Conservation (phyloP, 2,113 vertebrate species). For the Chionis minor region DNA sequence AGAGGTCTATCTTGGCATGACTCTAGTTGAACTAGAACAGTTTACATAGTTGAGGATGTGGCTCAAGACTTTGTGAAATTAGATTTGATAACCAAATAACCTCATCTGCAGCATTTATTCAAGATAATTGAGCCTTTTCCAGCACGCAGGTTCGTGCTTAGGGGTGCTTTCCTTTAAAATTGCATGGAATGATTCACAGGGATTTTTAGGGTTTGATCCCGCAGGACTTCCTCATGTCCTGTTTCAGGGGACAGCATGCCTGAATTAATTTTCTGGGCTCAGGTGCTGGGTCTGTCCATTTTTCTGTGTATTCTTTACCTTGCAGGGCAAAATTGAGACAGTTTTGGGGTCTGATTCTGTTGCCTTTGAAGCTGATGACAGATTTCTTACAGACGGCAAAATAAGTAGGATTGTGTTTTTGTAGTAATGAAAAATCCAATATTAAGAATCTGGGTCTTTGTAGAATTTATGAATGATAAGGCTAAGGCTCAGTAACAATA, state of each 20-base stretch:
- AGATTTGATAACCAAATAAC: slow-evolving; percentile 2
- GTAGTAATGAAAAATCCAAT: neutral
- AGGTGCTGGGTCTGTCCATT: neutral
- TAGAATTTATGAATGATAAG: neutral
- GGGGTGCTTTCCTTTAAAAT: neutral
- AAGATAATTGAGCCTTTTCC: neutral
- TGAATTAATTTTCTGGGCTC: neutral
- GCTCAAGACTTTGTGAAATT: slow-evolving; percentile 8
- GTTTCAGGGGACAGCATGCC: neutral
- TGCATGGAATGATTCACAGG: neutral
- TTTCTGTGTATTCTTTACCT: neutral
- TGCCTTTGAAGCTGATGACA: slow-evolving; percentile 8
- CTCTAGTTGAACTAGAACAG: neutral
- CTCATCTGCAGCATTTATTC: neutral
- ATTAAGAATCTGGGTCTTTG: neutral
- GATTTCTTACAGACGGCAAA: neutral
- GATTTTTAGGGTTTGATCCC: neutral
- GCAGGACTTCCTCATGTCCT: neutral
- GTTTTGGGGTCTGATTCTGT: neutral
- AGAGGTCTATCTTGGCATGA: neutral
- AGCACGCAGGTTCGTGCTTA: neutral
- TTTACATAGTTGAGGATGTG: neutral
- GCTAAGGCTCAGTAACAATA: neutral
- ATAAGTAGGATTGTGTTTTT: slow-evolving; percentile 16
- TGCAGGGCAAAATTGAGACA: neutral